phyloP scores from a whole-genome alignment of 2,113 vertebrate species.

The Hucho hucho region DNA sequence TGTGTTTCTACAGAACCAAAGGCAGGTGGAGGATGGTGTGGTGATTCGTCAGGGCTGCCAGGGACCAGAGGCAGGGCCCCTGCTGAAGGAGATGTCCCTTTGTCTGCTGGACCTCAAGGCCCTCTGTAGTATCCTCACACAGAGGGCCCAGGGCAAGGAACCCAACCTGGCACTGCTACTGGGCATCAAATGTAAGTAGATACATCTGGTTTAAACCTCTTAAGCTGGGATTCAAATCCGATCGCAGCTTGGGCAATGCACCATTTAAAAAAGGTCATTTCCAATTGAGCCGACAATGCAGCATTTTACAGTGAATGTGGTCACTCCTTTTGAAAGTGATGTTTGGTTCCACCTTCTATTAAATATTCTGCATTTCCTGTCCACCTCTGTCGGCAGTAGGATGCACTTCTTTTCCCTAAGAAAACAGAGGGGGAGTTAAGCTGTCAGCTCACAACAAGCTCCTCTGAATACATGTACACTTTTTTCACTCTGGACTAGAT shows the following conservation, averaged over 20 bases:
- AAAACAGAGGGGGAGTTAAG: too few relatives aligned
- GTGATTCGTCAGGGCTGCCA: slow-evolving; percentile 57
- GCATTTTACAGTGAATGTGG: too few relatives aligned
- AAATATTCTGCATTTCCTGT: too few relatives aligned
- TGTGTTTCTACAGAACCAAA: slow-evolving; percentile 72
- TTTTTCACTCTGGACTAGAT: too few relatives aligned
- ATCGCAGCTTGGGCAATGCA: slow-evolving; percentile 90
- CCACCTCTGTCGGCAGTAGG: too few relatives aligned
- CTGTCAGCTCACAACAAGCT: too few relatives aligned
- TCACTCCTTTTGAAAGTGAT: too few relatives aligned
- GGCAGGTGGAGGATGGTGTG: slow-evolving; percentile 67
- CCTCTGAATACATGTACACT: too few relatives aligned
- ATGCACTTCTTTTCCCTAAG: too few relatives aligned
- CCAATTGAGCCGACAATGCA: too few relatives aligned
- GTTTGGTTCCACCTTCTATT: too few relatives aligned
- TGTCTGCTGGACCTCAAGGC: slow-evolving; percentile 91
- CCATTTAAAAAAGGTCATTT: slow-evolving; percentile 4
- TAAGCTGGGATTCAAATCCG: slow-evolving; percentile 73
- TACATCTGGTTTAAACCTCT: too few relatives aligned
- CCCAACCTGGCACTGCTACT: slow-evolving; percentile 92
- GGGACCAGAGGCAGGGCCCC: slow-evolving; percentile 75
- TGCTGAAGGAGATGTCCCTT: slow-evolving; percentile 92
- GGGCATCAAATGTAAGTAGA: slow-evolving; percentile 75
- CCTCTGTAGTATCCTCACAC: slow-evolving; percentile 89
- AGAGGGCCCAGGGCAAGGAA: slow-evolving; percentile 91